A percentile compares a stretch with the other conserved stretches of the same genome.
Evolutionary conservation across 2,113 vertebrate species (phyloP).

Genomic region (Centropus bengalensis): DNA sequence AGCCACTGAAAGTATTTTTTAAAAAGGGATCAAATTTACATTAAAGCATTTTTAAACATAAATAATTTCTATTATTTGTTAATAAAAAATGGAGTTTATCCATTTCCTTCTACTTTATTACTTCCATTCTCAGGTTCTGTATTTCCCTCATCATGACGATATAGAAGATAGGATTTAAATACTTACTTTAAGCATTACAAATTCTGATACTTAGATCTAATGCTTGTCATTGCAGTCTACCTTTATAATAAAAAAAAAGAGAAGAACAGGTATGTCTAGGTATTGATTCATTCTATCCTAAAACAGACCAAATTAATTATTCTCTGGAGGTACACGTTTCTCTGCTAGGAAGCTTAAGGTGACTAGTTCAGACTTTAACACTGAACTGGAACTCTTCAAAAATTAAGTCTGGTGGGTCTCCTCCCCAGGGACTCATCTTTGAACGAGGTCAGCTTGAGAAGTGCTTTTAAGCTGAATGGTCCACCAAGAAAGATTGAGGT

Average conservation of each 20-base stretch:
- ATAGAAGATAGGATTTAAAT: not conserved
- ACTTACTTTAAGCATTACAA: not conserved
- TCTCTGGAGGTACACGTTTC: not conserved
- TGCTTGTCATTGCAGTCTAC: not conserved
- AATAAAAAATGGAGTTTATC: not conserved
- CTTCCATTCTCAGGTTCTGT: not conserved
- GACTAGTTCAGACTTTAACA: not conserved
- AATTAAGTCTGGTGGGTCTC: not conserved
- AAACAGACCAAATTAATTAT: slow-evolving; percentile 12
- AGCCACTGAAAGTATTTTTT: not conserved
- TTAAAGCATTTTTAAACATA: not conserved
- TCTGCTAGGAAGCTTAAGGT: not conserved
- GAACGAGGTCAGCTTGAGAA: not conserved
- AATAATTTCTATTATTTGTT: not conserved
- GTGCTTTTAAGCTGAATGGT: not conserved
- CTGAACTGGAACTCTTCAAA: not conserved
- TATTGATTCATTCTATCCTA: not conserved
- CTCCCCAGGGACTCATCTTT: not conserved
- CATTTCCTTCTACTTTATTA: not conserved
- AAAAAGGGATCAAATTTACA: not conserved
- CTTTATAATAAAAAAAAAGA: not conserved
- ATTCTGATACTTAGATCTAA: not conserved
- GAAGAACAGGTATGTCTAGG: not conserved
- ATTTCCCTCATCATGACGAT: not conserved
- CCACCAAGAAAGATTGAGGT: not conserved